A percentile compares a stretch with the other conserved stretches of the same genome.
Conservation (phyloP, 2,797 vertebrate genomes). For the Varecia variegata region DNA sequence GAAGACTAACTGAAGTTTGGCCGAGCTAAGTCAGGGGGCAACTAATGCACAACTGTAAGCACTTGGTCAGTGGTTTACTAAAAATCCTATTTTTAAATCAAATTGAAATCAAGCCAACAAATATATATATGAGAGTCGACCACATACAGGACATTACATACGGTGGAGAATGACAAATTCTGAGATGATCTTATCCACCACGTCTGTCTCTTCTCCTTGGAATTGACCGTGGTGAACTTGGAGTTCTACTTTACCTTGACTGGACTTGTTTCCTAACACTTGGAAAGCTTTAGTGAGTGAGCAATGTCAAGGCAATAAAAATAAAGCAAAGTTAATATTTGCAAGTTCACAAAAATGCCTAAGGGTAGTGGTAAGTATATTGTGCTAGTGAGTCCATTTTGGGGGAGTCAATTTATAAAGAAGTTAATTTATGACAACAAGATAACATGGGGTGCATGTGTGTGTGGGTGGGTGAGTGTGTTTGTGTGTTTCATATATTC, state of each 20-base stretch:
- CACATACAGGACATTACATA: background rate
- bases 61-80: background rate
- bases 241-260: background rate
- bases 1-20: background rate
- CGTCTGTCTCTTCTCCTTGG: background rate
- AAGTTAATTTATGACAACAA: background rate
- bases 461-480: background rate
- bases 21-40: background rate
- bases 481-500: background rate
- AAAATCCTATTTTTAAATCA: slow-evolving; percentile 6
- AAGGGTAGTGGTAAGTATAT: background rate
- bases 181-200: background rate
- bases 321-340: background rate
- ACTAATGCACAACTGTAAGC: background rate
- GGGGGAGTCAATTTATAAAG: background rate
- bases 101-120: background rate
- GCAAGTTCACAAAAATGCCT: background rate
- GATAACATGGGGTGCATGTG: background rate
- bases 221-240: background rate
- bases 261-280: background rate
- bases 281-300: background rate
- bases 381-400: background rate
- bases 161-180: background rate
- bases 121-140: background rate
- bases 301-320: background rate